These are phyloP conservation scores for Apamea monoglypha DNA, from an alignment of 2,888 invertebrate species.

Conservation along the genomic window DNA sequence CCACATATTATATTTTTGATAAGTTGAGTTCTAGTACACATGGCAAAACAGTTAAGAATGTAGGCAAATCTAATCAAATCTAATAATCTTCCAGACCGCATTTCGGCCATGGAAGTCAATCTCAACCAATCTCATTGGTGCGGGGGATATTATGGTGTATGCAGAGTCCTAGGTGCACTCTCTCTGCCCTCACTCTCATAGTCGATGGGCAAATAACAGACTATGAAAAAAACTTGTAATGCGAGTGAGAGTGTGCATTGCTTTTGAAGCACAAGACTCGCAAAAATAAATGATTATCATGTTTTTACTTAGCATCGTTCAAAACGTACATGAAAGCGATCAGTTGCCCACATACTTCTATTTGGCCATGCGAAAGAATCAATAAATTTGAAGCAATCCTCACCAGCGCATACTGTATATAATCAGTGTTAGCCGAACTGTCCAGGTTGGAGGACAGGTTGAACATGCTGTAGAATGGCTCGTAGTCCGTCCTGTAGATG, in stretches of 20 bases:
- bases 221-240: not conserved
- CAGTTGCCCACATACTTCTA: not conserved
- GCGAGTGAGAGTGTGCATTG: not conserved
- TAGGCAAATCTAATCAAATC: not conserved
- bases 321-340: not conserved
- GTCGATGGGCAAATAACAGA: not conserved
- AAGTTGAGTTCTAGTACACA: not conserved
- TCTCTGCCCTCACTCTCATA: not conserved
- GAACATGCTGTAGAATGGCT: slow-evolving; percentile 92
- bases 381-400: slow-evolving; percentile 70
- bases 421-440: slow-evolving; percentile 91
- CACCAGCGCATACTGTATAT: slow-evolving; percentile 93
- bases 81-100: too few species aligned
- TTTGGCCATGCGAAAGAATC: not conserved
- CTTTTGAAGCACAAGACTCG: not conserved
- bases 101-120: too few species aligned
- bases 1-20: not conserved
- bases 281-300: not conserved
- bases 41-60: not conserved
- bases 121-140: not conserved
- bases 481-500: slow-evolving; percentile 81
- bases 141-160: not conserved
- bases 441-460: slow-evolving; percentile 93
- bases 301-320: not conserved
- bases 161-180: not conserved